Evolutionary conservation across 1,140 invertebrate species (phyloP).

Genomic region (Zaprionus ghesquierei): DNA sequence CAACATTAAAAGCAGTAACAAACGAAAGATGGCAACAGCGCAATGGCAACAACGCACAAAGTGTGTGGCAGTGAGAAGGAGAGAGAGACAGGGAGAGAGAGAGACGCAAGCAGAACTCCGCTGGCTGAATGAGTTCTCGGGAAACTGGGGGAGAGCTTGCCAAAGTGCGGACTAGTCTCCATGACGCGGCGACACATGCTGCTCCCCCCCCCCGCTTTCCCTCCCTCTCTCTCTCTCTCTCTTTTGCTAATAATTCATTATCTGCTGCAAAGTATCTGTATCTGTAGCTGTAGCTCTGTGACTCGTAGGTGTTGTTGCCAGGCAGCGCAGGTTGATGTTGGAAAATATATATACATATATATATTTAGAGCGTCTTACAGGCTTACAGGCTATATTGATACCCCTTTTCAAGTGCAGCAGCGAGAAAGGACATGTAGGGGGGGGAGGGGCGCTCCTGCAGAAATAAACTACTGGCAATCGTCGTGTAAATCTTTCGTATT

Average conservation of each 20-base stretch:
- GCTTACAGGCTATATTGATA: not conserved
- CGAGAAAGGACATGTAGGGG: too few relatives aligned
- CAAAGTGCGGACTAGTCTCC: conserved; percentile 15
- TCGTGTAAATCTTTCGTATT: conserved; percentile 73
- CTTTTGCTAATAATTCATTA: conserved; percentile 70
- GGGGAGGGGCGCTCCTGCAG: not conserved
- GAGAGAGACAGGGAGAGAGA: conserved; percentile 47
- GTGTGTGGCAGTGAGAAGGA: not conserved
- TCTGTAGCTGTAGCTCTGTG: conserved; percentile 3
- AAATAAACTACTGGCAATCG: conserved; percentile 34
- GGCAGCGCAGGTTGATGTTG: not conserved
- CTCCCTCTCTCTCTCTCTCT: conserved; percentile 7
- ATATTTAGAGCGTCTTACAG: not conserved
- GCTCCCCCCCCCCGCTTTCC: not conserved
- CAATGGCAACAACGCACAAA: not conserved
- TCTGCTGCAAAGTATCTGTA: conserved; percentile 47
- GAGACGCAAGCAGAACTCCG: conserved; percentile 1
- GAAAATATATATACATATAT: too few relatives aligned
- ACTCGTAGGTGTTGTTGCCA: not conserved
- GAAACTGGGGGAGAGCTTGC: not conserved
- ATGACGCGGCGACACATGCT: conserved; percentile 38
- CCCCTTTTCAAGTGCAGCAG: not conserved
- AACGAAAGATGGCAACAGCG: conserved; percentile 21
- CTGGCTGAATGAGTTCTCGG: not conserved
- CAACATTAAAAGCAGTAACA: conserved; percentile 67